Conservation (phyloP, 1,140 invertebrate genomes). For the Neodiprion pinetum region DNA sequence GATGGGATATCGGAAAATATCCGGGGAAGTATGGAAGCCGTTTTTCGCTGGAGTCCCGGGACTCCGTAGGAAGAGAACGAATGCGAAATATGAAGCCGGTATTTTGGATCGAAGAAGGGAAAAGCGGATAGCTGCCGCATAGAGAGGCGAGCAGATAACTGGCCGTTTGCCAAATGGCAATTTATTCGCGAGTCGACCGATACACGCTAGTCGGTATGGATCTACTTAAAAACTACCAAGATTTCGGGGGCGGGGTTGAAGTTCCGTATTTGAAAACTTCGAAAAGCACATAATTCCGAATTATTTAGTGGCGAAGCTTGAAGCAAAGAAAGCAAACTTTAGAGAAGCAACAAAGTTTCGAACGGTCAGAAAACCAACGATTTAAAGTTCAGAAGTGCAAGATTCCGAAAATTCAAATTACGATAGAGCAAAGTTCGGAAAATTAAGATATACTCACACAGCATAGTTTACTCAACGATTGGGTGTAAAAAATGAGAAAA, state of each 20-base stretch:
- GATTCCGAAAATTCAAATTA: too few species aligned
- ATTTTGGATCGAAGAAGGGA: neutral
- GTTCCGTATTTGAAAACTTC: too few species aligned
- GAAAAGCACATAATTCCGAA: too few species aligned
- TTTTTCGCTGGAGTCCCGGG: neutral
- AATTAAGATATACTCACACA: too few species aligned
- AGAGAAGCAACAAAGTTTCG: too few species aligned
- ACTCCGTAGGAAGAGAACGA: neutral
- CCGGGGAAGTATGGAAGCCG: neutral
- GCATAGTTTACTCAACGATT: too few species aligned
- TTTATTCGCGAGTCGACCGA: neutral
- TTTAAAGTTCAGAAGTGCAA: too few species aligned
- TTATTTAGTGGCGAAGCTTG: too few species aligned
- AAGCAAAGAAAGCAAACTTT: too few species aligned
- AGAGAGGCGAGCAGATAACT: neutral
- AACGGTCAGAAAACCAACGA: too few species aligned
- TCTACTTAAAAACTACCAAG: neutral
- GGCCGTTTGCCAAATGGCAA: neutral
- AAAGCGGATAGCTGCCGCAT: neutral
- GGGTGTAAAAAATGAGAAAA: too few species aligned
- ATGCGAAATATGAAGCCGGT: conserved; percentile 5
- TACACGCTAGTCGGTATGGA: neutral
- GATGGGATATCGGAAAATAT: neutral
- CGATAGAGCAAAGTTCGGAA: too few species aligned
- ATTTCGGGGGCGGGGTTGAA: neutral